These are phyloP conservation scores for Drosophila anomelani DNA, from an alignment of 2,888 invertebrate genomes.

Conservation along the genomic window DNA sequence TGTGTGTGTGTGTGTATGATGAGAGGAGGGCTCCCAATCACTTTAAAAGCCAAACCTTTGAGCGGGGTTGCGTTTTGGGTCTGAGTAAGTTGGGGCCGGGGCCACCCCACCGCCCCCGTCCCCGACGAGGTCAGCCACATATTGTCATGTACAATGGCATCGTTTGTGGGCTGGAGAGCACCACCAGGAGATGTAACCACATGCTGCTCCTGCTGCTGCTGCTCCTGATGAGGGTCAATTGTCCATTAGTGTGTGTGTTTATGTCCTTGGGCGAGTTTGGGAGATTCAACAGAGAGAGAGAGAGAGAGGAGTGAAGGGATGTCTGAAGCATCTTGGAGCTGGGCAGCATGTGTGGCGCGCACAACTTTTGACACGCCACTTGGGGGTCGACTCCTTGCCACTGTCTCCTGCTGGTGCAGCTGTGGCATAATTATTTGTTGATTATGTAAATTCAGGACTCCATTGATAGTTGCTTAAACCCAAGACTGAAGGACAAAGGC, in stretches of 20 bases:
- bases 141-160: conserved; percentile 77
- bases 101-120: background rate
- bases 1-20: conserved; percentile 11
- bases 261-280: conserved; percentile 20
- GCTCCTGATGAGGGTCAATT: conserved; percentile 52
- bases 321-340: conserved; percentile 31
- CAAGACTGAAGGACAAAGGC: conserved; percentile 10
- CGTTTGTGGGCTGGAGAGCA: conserved; percentile 69
- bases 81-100: too few relatives aligned
- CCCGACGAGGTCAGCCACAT: conserved; percentile 56
- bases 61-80: conserved; percentile 10
- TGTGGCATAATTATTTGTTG: conserved; percentile 76
- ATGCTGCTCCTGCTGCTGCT: conserved; percentile 55
- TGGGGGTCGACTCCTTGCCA: conserved; percentile 5
- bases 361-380: conserved; percentile 64
- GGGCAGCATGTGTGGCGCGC: conserved; percentile 24
- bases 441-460: conserved; percentile 72
- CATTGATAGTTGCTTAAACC: conserved; percentile 64
- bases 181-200: conserved; percentile 74
- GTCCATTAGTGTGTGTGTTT: conserved; percentile 29
- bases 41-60: conserved; percentile 68
- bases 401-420: conserved; percentile 48
- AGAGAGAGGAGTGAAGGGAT: conserved; percentile 28
- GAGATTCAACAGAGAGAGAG: background rate
- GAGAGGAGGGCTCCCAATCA: conserved; percentile 47